phyloP scores from a whole-genome alignment of 2,888 invertebrate genomes.

The Lycia hirtaria region DNA sequence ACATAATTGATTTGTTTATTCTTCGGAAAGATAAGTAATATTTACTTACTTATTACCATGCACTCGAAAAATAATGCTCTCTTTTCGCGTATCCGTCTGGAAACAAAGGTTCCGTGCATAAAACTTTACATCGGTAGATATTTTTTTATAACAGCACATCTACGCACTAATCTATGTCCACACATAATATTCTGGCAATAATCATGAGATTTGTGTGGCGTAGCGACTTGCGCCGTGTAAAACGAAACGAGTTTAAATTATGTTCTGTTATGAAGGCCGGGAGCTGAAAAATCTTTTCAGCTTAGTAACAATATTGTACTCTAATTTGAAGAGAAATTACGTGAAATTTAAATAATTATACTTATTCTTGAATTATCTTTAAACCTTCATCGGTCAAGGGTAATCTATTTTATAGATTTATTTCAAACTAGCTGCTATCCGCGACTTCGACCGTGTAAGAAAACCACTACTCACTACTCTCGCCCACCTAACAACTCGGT shows the following conservation, averaged over 20 bases:
- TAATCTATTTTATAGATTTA: no score
- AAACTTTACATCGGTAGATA: background rate
- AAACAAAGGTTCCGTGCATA: no score
- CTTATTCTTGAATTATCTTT: background rate
- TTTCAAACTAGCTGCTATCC: no score
- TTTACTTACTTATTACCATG: no score
- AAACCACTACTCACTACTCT: no score
- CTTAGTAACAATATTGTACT: background rate
- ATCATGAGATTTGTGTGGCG: conserved; percentile 41
- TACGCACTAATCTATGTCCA: conserved; percentile 35
- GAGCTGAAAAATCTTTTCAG: background rate
- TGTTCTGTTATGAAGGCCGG: conserved; percentile 13
- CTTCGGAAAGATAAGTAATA: no score
- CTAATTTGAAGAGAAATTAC: background rate
- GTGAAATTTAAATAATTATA: background rate
- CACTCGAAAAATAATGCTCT: no score
- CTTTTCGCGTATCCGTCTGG: no score
- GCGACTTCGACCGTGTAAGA: no score
- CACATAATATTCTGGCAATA: conserved; percentile 45
- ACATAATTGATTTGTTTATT: no score
- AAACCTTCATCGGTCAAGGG: no score
- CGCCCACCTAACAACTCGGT: no score
- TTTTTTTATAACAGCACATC: background rate
- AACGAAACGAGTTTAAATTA: conserved; percentile 21
- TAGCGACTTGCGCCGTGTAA: conserved; percentile 32